phyloP scores from a whole-genome alignment of 1,140 invertebrate genomes.

The Lepidurus apus region DNA sequence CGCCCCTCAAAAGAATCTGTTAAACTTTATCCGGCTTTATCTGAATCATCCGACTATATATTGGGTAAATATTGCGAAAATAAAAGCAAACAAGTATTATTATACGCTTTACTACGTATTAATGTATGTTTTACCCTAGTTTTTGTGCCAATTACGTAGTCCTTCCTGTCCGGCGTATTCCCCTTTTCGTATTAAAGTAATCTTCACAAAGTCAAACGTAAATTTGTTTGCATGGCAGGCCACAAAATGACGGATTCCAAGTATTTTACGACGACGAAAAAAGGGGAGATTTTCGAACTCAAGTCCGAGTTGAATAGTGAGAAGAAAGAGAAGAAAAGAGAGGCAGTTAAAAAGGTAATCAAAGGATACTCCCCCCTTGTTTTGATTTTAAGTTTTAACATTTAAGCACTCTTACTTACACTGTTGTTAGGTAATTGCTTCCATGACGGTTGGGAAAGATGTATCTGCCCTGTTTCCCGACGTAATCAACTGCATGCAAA shows the following conservation, averaged over 20 bases:
- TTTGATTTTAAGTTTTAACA: slow-evolving; percentile 16
- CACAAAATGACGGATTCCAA: slow-evolving; percentile 94
- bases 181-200: background rate
- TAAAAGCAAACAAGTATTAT: background rate
- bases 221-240: slow-evolving; percentile 25
- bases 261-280: slow-evolving; percentile 99
- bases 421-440: slow-evolving; percentile 80
- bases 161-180: background rate
- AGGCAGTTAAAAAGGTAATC: slow-evolving; percentile 94
- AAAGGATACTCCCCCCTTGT: background rate
- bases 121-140: slow-evolving; percentile 1
- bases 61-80: slow-evolving; percentile 1
- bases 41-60: slow-evolving; percentile 17
- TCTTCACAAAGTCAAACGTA: background rate
- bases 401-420: background rate
- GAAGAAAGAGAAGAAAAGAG: slow-evolving; percentile 99
- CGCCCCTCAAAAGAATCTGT: slow-evolving; percentile 19
- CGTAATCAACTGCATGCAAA: slow-evolving; percentile 99
- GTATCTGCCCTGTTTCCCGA: slow-evolving; percentile 95
- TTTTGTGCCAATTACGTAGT: background rate
- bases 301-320: slow-evolving; percentile 99
- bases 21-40: slow-evolving; percentile 6
- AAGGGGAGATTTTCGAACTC: slow-evolving; percentile 97
- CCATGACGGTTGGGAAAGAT: slow-evolving; percentile 99
- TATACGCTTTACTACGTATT: background rate